Base-by-base conservation (phyloP, 2,888 invertebrate genomes). In the Seladonia tumulorum region DNA sequence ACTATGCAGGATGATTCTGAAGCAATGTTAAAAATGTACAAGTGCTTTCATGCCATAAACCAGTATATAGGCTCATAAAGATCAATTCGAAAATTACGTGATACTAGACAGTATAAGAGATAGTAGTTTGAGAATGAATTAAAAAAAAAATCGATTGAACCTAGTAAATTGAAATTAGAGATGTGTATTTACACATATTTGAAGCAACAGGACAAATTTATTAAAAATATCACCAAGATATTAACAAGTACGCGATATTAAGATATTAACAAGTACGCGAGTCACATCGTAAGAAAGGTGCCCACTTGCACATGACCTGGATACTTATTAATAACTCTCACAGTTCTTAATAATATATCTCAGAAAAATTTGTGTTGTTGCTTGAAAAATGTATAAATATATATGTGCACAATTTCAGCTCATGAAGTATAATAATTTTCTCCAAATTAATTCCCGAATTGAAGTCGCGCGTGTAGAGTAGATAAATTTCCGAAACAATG, bases 1-100 rank as follows among this genome's bases (percentile, higher is more conserved):
- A 63, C 57, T 70, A 29, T 39, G 8, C 14, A 22, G 47, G 80
- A n/a, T 70, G 70, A 70, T 70, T 70, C 70, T n/a, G 39, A 12
- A 70, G 10, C 4, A 29, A 68, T 18, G 22, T 66, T 66, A 16
- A 14, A 63, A 8, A 63, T 57, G 12, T 25, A n/a, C 12, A 12
- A 57, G 12, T 5, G 12, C 10, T 35, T 35, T 35, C 35, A 35
- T 35, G 3, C 4, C 35, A 35, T 35, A 5, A 35, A 35, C 35
- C 35, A 35, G 5, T 35, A 35, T 35, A 35, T 5, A 45, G 45
- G 10, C 45, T 3, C 45, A 12, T 45, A 45, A 45, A 45, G 12
- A 45, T 45, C 45, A 12, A 45, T 10, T 45, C 12, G 10, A 45
- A 45, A 45, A 12, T 45, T 14, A 45, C 45, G 10, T 45, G 45